Base-by-base conservation (phyloP, 2,888 invertebrate genomes). In the Euzophera pinguis region DNA sequence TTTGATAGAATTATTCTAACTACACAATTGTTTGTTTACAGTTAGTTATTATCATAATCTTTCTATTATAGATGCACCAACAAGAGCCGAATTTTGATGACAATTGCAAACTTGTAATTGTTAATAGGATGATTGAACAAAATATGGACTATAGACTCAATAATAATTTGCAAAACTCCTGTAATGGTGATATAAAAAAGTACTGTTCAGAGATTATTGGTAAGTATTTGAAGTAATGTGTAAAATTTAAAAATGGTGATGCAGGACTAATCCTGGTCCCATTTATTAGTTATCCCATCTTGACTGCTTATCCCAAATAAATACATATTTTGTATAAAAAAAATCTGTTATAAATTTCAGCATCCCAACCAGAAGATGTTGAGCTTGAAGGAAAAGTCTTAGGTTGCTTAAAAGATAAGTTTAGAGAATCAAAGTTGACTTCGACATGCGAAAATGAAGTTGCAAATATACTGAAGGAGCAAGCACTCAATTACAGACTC, bases 131-230 rank as follows among this genome's bases (percentile, higher is more conserved):
- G 93, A 94, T 97, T 60, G 96, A 97, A 78, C 97, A 97, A 79
- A 96, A 96, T 73, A 93, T 94, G 54, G 98, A 99, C 84, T 97
- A 95, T 70, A 93, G 98, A 56, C 94, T 98, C 58, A 98, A 98
- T 86, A 96, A 95, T 2, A 93, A 94, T 16, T 89, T 99, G 53
- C 95, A 95, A 75, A 92, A 93, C 64, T 93, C 95, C 10, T 99
- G 99, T 75, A 93, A 93, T 61, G 77, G 90, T 57, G 98, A 98
- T 75, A 97, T 98, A 14, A 92, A 93, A 55, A 95, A 94, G 67
- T 92, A 74, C 65, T 91, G 91, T 67, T 81, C 81, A 42, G 78
- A 79, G 52, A 73, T 91, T 57, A 81, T 91, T 64, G 87, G 91
- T 90, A 78, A 75, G 75, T 62, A 50, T 13, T 5, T 22, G 22